Percentiles rank a stretch among this genome's conserved stretches.
These are phyloP conservation scores for Coenobita brevimanus DNA, from an alignment of 1,140 invertebrate species.

Conservation along the genomic window DNA sequence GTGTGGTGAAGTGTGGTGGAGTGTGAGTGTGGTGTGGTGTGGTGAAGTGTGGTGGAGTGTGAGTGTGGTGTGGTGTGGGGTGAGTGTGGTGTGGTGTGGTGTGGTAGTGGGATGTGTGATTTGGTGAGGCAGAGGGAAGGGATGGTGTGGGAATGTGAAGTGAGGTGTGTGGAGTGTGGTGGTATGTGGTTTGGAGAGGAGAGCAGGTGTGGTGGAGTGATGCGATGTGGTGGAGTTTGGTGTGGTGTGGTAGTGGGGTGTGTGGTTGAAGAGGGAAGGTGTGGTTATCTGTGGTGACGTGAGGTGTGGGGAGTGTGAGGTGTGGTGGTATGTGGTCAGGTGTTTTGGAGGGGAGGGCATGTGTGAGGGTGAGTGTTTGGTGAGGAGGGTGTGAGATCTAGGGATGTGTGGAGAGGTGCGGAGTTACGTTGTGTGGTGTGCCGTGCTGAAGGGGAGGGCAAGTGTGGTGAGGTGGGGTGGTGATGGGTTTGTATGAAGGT, in stretches of 20 bases:
- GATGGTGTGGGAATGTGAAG: not conserved
- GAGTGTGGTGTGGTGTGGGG: too few species aligned
- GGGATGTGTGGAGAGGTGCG: conserved; percentile 6
- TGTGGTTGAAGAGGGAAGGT: not conserved
- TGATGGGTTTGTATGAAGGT: not conserved
- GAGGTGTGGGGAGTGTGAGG: conserved; percentile 12
- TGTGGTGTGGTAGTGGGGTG: too few species aligned
- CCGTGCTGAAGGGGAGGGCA: too few species aligned
- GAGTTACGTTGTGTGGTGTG: too few species aligned
- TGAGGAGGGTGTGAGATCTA: too few species aligned
- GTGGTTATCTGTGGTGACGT: not conserved
- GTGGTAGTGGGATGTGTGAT: not conserved
- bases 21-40: conserved; percentile 4
- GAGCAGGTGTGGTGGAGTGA: not conserved
- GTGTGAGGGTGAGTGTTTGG: not conserved
- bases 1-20: not conserved
- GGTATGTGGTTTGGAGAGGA: not conserved
- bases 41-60: too few species aligned
- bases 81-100: too few species aligned
- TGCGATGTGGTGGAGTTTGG: not conserved
- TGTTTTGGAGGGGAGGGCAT: conserved; percentile 9
- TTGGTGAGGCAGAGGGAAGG: not conserved
- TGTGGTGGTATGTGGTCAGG: conserved; percentile 7
- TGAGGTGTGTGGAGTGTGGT: conserved; percentile 6
- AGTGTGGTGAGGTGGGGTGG: not conserved